Evolutionary conservation across 2,113 vertebrate genomes (phyloP), one percentile per base, ranked within the genome.

Genomic region (Acrocephalus kingi): DNA sequence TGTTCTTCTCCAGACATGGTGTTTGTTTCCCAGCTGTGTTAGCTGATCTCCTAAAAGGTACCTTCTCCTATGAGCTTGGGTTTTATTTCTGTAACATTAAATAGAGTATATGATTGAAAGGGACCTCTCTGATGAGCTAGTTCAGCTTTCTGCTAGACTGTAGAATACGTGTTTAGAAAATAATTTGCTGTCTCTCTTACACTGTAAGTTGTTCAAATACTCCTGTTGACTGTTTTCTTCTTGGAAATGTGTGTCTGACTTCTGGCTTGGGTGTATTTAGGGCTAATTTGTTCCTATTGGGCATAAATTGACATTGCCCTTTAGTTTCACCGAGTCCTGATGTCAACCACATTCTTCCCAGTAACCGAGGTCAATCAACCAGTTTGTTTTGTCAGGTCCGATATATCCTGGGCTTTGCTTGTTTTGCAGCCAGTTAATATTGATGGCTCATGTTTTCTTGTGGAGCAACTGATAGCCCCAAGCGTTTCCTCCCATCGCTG

Each of bases 401-500:
- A 45, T 54, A 10, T 13, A 51, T 20, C 64, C 86, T 37, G 84
- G 35, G 25, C 69, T 94, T 51, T 86, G 59, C 39, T 63, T 74
- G 13, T 74, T 90, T 67, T 48, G 23, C 85, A 93, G 72, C 59
- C 79, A 39, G 75, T 83, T 80, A 33, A 46, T 63, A 71, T 7
- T 37, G 83, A 73, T 71, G 63, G 35, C 68, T 86, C 1, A 0
- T 39, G 31, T 68, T 39, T 87, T 52, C 76, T 81, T 66, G 55
- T 63, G 43, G 35, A 77, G 67, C 72, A 59, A 6, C 72, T 59
- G 16, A 39, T 7, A 64, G 89, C 62, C 52, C 43, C 43, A 13
- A 20, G 61, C 52, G 3, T 74, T 81, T 54, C 45, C 25, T 89
- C 30, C 58, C 9, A 0, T 46, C 0, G 0, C 80, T 22, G 35